These are phyloP conservation scores for Bombyx huttoni DNA, from an alignment of 2,888 invertebrate species.

Conservation along the genomic window DNA sequence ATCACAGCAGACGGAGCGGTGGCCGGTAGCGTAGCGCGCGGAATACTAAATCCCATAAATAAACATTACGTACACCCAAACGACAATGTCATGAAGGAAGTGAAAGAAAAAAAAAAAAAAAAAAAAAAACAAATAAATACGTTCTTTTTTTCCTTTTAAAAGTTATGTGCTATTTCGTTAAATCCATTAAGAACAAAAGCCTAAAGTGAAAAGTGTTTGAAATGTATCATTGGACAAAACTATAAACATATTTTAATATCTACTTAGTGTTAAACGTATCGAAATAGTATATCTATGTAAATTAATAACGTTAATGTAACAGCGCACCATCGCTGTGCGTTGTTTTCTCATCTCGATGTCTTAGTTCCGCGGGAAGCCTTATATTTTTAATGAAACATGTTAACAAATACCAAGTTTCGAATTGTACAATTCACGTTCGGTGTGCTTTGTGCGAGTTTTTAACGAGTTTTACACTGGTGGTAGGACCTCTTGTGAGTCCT, in stretches of 20 bases:
- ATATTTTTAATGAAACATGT: background rate
- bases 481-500: too few relatives aligned
- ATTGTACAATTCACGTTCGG: too few relatives aligned
- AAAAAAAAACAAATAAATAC: too few relatives aligned
- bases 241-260: background rate
- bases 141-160: background rate
- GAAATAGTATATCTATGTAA: background rate
- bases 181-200: background rate
- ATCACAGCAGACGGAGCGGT: conserved; percentile 21
- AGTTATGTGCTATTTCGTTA: background rate
- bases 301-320: background rate
- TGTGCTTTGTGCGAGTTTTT: too few relatives aligned
- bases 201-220: background rate
- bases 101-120: too few relatives aligned
- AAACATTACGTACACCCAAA: background rate
- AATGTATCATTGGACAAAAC: background rate
- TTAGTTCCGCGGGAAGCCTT: background rate
- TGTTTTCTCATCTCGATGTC: background rate
- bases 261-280: background rate
- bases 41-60: background rate
- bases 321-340: too few relatives aligned
- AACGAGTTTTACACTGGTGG: too few relatives aligned
- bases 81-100: background rate
- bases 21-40: conserved; percentile 9
- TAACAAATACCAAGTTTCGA: too few relatives aligned